Percentiles rank a stretch among this genome's conserved stretches.
Conservation (phyloP, 1,140 invertebrate genomes). For the Drosophila lacertosa region DNA sequence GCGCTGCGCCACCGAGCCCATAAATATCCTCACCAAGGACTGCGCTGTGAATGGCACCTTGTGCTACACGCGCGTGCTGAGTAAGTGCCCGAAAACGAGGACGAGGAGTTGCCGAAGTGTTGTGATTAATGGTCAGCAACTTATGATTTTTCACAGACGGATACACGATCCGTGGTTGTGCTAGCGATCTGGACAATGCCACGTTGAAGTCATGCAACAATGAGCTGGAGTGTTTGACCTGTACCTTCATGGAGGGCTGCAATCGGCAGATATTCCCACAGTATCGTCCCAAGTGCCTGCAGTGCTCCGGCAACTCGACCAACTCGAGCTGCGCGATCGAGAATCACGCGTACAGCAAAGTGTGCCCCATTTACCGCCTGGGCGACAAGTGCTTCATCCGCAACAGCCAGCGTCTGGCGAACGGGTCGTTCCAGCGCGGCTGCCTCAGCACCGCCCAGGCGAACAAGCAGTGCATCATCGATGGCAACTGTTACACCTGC, state of each 20-base stretch:
- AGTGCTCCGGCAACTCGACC: slow-evolving; percentile 66
- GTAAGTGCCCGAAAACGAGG: slow-evolving; percentile 57
- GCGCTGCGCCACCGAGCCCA: slow-evolving; percentile 69
- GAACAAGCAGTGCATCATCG: slow-evolving; percentile 70
- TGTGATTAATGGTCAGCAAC: no score
- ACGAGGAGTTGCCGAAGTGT: no score
- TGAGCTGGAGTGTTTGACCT: slow-evolving; percentile 70
- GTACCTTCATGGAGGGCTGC: slow-evolving; percentile 67
- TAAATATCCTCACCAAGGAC: slow-evolving; percentile 62
- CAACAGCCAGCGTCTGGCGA: slow-evolving; percentile 52
- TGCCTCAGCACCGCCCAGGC: slow-evolving; percentile 64
- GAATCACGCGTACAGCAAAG: slow-evolving; percentile 39
- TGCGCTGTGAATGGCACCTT: slow-evolving; percentile 47
- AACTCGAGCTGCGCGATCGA: slow-evolving; percentile 61
- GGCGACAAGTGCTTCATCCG: slow-evolving; percentile 79
- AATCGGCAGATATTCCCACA: slow-evolving; percentile 72
- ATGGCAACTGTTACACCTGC: slow-evolving; percentile 66
- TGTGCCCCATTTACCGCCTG: slow-evolving; percentile 69
- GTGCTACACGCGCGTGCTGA: slow-evolving; percentile 61
- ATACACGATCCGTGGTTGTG: slow-evolving; percentile 73
- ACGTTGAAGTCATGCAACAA: slow-evolving; percentile 61
- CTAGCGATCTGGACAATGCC: slow-evolving; percentile 62
- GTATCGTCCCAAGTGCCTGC: slow-evolving; percentile 64
- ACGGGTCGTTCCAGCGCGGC: slow-evolving; percentile 73
- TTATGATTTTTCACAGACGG: slow-evolving; percentile 51